phyloP scores from a whole-genome alignment of 2,797 vertebrate genomes.

The Melanotaenia trifasciata region DNA sequence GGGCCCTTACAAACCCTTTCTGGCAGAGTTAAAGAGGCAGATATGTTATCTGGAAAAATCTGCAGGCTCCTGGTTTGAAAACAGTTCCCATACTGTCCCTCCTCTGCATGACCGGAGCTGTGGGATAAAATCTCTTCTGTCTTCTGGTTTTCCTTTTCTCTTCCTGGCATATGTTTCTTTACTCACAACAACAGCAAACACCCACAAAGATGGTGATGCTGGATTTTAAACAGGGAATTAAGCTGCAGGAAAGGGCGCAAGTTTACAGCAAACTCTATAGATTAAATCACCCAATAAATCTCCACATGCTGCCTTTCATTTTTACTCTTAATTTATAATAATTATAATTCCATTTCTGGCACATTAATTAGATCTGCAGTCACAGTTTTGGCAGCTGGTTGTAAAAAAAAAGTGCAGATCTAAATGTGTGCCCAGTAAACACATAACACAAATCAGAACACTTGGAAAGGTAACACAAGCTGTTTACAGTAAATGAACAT shows the following conservation, averaged over 20 bases:
- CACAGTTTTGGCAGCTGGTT: slow-evolving; percentile 9
- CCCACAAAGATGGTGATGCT: slow-evolving; percentile 10
- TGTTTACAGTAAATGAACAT: slow-evolving; percentile 40
- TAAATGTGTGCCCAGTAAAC: slow-evolving; percentile 12
- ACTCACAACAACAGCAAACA: slow-evolving; percentile 32
- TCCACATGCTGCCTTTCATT: slow-evolving; percentile 19
- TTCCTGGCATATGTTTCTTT: slow-evolving; percentile 55
- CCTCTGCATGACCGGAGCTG: slow-evolving; percentile 38
- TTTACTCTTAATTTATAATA: slow-evolving; percentile 23
- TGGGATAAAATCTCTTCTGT: slow-evolving; percentile 42
- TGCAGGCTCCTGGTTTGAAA: slow-evolving; percentile 57
- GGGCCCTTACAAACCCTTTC: slow-evolving; percentile 37
- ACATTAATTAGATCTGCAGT: slow-evolving; percentile 16
- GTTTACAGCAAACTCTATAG: slow-evolving; percentile 9
- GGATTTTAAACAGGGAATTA: slow-evolving; percentile 12
- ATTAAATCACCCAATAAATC: slow-evolving; percentile 31
- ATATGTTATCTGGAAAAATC: slow-evolving; percentile 79
- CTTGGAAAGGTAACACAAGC: slow-evolving; percentile 45
- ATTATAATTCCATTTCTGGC: slow-evolving; percentile 27
- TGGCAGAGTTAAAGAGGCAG: slow-evolving; percentile 61
- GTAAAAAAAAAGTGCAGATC: slow-evolving; percentile 2
- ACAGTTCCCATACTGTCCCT: slow-evolving; percentile 64
- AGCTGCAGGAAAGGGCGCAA: neutral
- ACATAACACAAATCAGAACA: slow-evolving; percentile 37
- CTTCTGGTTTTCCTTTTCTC: slow-evolving; percentile 36